Percentiles rank a stretch among this genome's conserved stretches.
phyloP scores from a whole-genome alignment of 2,888 invertebrate genomes.

The Zaprionus obscuricornis region DNA sequence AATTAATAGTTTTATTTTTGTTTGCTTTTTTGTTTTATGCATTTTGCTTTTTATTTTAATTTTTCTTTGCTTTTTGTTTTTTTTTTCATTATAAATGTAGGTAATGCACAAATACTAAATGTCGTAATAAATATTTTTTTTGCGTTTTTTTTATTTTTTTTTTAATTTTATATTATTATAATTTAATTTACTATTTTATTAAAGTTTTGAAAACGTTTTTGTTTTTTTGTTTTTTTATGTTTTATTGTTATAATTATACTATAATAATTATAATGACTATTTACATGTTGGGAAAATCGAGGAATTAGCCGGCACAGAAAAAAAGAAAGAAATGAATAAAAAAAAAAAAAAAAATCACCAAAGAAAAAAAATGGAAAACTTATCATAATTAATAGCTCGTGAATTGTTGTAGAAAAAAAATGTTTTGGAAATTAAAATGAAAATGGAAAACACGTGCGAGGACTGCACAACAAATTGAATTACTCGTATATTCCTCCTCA shows the following conservation, averaged over 20 bases:
- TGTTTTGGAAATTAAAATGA: too few species aligned
- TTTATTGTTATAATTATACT: slow-evolving; percentile 20
- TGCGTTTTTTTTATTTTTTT: slow-evolving; percentile 22
- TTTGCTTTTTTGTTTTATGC: slow-evolving; percentile 17
- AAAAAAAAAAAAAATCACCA: slow-evolving; percentile 9
- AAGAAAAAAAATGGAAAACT: slow-evolving; percentile 13
- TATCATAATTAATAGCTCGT: slow-evolving; percentile 18
- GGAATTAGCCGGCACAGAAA: too few species aligned
- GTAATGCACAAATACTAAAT: slow-evolving; percentile 61
- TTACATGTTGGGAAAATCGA: slow-evolving; percentile 64
- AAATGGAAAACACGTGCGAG: slow-evolving; percentile 41
- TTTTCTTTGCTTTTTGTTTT: slow-evolving; percentile 1
- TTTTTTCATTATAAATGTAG: slow-evolving; percentile 52
- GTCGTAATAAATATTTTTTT: slow-evolving; percentile 67
- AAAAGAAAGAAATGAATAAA: too few species aligned
- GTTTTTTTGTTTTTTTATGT: not conserved
- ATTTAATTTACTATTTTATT: slow-evolving; percentile 14
- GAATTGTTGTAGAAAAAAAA: slow-evolving; percentile 20
- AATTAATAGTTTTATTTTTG: slow-evolving; percentile 62
- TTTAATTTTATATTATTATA: not conserved
- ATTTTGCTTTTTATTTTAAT: slow-evolving; percentile 10
- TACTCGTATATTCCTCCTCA: slow-evolving; percentile 5
- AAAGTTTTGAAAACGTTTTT: slow-evolving; percentile 23
- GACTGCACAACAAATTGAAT: slow-evolving; percentile 25
- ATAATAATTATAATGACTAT: slow-evolving; percentile 74